Percentiles rank a stretch among this genome's conserved stretches.
Conservation (phyloP, 92 coral and sea anemone genomes). For the Porites evermanni region DNA sequence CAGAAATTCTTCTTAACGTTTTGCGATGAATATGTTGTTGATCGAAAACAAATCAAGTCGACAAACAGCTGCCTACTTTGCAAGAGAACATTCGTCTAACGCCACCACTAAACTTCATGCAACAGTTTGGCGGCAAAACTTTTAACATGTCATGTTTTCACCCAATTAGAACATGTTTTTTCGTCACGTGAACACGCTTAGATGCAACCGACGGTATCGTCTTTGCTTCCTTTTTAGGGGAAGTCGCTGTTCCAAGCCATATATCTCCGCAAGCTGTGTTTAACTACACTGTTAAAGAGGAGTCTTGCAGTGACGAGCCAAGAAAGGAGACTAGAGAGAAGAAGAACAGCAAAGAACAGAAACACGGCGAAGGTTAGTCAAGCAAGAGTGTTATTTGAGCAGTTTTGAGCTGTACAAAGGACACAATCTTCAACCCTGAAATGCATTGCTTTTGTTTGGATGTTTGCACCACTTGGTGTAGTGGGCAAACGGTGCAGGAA, state of each 20-base stretch:
- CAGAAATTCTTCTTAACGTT: too few relatives aligned
- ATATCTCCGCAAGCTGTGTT: constrained; percentile 80
- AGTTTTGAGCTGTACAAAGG: neutral
- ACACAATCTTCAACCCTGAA: neutral
- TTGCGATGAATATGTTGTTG: too few relatives aligned
- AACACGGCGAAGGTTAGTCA: neutral
- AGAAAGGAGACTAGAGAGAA: constrained; percentile 14
- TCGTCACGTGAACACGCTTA: too few relatives aligned
- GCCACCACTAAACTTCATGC: too few relatives aligned
- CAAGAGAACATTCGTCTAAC: too few relatives aligned
- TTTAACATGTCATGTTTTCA: too few relatives aligned
- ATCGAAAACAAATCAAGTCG: too few relatives aligned
- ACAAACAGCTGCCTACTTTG: too few relatives aligned
- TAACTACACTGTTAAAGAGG: constrained; percentile 46
- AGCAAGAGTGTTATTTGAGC: neutral
- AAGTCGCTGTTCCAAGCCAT: constrained; percentile 83
- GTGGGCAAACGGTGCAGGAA: neutral
- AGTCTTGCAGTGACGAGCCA: constrained; percentile 15
- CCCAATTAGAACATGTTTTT: too few relatives aligned
- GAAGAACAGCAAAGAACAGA: neutral
- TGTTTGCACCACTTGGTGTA: neutral
- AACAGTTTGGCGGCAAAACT: too few relatives aligned
- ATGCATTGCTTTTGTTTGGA: neutral
- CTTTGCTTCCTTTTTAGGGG: constrained; percentile 61
- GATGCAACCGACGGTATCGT: too few relatives aligned